Conservation (phyloP, 2,888 invertebrate species). For the Cepaea hortensis region DNA sequence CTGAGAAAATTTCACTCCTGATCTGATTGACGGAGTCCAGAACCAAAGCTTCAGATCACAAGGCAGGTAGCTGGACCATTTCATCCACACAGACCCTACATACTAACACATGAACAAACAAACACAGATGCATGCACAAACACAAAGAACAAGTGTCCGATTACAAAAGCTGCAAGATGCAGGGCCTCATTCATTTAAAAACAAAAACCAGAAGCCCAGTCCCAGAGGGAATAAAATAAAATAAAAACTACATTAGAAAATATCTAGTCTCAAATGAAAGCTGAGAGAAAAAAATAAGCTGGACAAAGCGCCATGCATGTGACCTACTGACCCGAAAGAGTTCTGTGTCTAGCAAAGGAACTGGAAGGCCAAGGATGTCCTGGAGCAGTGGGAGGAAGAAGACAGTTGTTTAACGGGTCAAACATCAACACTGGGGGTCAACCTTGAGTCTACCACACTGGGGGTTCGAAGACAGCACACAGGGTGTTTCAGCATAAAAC, state of each 20-base stretch:
- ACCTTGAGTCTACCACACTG: too few species aligned
- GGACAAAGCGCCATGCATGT: slow-evolving; percentile 13
- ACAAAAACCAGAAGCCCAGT: neutral
- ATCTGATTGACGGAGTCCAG: too few species aligned
- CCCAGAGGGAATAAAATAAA: neutral
- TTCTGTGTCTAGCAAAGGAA: slow-evolving; percentile 72
- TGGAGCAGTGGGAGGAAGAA: slow-evolving; percentile 54
- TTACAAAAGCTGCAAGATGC: neutral
- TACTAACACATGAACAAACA: neutral
- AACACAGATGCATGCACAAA: neutral
- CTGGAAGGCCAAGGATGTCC: slow-evolving; percentile 72
- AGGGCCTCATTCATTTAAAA: neutral
- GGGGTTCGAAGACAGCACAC: too few species aligned
- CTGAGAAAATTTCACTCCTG: too few species aligned
- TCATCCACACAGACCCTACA: too few species aligned
- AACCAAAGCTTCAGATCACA: too few species aligned
- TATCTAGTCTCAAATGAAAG: neutral
- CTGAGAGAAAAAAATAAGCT: neutral
- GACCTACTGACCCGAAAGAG: slow-evolving; percentile 72
- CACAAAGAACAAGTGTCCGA: neutral
- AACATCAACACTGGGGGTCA: neutral
- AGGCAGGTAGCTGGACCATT: too few species aligned
- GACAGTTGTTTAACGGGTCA: neutral
- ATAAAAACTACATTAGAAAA: neutral
- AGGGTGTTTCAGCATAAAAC: too few species aligned